Conservation (phyloP, 2,113 vertebrate genomes). For the Tetrax tetrax region DNA sequence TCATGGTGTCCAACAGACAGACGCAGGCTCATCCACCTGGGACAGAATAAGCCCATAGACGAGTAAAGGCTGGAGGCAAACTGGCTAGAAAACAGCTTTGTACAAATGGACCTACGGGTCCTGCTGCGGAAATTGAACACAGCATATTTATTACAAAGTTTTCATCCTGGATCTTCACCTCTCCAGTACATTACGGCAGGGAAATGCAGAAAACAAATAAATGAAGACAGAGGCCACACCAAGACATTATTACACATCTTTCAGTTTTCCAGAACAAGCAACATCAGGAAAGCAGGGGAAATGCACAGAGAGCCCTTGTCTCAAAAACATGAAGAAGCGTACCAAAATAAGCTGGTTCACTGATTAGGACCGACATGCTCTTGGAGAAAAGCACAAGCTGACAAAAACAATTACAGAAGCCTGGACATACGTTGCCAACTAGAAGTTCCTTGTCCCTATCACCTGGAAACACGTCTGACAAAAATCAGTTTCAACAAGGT, state of each 20-base stretch:
- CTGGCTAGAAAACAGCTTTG: background rate
- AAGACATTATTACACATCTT: background rate
- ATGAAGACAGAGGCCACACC: background rate
- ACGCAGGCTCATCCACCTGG: background rate
- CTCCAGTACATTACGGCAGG: background rate
- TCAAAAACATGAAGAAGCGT: background rate
- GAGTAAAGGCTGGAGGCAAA: background rate
- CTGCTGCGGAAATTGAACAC: background rate
- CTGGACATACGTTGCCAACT: fast-evolving
- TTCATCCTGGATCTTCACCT: background rate
- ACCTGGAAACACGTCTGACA: background rate
- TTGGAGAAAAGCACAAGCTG: background rate
- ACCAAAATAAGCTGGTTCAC: background rate
- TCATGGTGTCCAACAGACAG: background rate
- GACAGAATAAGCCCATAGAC: background rate
- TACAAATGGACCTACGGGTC: background rate
- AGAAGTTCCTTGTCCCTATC: background rate
- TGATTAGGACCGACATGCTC: background rate
- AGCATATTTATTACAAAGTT: background rate
- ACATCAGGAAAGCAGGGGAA: background rate
- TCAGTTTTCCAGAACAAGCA: background rate
- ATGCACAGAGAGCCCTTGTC: background rate
- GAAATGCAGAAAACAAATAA: background rate
- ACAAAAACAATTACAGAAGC: background rate
- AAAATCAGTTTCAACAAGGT: background rate